Evolutionary conservation across 2,113 vertebrate species (phyloP).

Genomic region (Varanus salvator): DNA sequence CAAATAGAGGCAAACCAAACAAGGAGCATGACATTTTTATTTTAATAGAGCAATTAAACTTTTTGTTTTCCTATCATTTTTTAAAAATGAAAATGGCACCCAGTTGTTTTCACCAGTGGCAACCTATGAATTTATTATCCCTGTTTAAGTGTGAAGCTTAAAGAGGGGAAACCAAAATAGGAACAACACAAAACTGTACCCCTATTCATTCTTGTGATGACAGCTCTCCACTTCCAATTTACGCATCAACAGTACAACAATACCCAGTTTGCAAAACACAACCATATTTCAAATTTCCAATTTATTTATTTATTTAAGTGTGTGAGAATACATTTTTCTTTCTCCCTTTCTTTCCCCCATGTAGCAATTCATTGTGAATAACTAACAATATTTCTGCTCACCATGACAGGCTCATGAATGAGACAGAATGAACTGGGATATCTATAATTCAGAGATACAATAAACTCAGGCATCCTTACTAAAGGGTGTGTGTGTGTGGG

Average conservation of each 20-base stretch:
- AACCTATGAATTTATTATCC: neutral
- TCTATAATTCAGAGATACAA: slow-evolving; percentile 53
- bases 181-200: fast-evolving
- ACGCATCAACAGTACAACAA: neutral
- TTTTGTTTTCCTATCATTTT: neutral
- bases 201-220: neutral
- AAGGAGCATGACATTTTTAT: neutral
- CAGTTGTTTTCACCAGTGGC: neutral
- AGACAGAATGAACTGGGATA: slow-evolving; percentile 23
- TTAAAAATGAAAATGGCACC: neutral
- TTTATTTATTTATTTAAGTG: slow-evolving; percentile 36
- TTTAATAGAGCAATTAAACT: neutral
- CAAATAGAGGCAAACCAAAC: neutral
- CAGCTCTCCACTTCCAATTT: slow-evolving; percentile 4
- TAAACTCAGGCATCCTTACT: slow-evolving; percentile 36
- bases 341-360: neutral
- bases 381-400: slow-evolving; percentile 25
- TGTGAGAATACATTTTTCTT: slow-evolving; percentile 9
- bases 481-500: neutral
- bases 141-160: slow-evolving; percentile 19
- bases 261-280: neutral
- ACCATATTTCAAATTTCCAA: neutral
- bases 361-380: slow-evolving; percentile 28
- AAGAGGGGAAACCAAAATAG: neutral
- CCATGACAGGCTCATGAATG: slow-evolving; percentile 32